Evolutionary conservation across 2,797 vertebrate species (phyloP), one percentile per base, ranked within the genome.

Genomic region (Natrix natrix): DNA sequence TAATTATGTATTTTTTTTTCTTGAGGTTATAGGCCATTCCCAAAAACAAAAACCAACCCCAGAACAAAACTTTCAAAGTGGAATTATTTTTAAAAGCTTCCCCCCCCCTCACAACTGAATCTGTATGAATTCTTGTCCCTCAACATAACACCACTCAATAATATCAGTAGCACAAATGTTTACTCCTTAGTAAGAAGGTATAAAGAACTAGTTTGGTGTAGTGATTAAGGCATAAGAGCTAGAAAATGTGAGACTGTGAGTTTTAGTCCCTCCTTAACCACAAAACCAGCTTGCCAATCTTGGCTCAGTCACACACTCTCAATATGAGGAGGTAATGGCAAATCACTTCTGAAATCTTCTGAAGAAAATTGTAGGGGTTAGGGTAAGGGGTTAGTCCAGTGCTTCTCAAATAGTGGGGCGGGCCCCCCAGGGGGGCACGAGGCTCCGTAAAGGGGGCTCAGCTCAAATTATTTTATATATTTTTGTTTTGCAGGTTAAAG

Each of bases 21-120:
- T 11, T 94, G 90, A 93, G 61, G 83, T 94, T 95, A 0, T 37
- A 92, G 96, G 87, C 5, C 16, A 48, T 83, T 83, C 22, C 37
- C 20, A 12, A 83, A 83, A 83, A 48, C 20, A 48, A 83, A 48
- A 83, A 24, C 8, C 37, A 83, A 91, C 8, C 90, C 5, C 12
- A 94, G 95, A 97, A 95, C 55, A 95, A 83, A 83, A 56, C 95
- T 69, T 91, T 92, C 26, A 14, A 43, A 12, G 90, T 66, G 61
- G 28, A 66, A 4, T 4, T n/a, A 66, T 66, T 66, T 66, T 61
- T 61, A 24, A 61, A 61, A 61, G 14, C 26, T 10, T 13, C 57
- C 87, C 87, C 57, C 43, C 10, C 4, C 4, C 92, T 78, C 20
- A 87, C 95, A 96, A 91, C 74, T 94, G 60, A 93, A 94, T 93